Base-by-base conservation (phyloP, 2,113 vertebrate species). In the Tricholaema leucomelas region DNA sequence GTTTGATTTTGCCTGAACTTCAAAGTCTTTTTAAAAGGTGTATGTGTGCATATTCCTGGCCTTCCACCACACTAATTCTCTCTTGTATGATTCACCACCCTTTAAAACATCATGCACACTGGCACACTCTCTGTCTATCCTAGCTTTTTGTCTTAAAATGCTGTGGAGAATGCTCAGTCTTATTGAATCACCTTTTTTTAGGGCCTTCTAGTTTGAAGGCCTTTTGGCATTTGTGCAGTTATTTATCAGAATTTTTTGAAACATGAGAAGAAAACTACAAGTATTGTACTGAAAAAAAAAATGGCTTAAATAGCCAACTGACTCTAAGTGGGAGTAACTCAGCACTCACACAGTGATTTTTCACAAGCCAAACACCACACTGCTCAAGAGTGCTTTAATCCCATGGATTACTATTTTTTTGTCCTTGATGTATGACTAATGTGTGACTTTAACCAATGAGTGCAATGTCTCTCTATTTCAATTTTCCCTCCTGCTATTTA, bases 371-470 rank as follows among this genome's bases (percentile, higher is more conserved):
- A 72, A 40, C 27, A 24, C 11, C 27, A 5, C 33, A 1, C 6
- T 69, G 30, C 44, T 48, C 12, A 52, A 19, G 36, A 67, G 8
- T 9, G 14, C 38, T 77, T 72, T 78, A 18, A 31, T 23, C 14
- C n/a, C 42, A 52, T 40, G 31, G 36, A 27, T 66, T 25, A 3
- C 38, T 1, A 21, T 24, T 30, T 24, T 27, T 9, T 25, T 24
- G 23, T 19, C 10, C 21, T 23, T 0, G 2, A 21, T 36, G 12
- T 2, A 13, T n/a, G 55, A 7, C 8, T 40, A 46, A 42, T 5
- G 4, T 16, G 12, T 85, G 63, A 52, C 46, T 60, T 61, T 13
- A 79, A 56, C 25, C 46, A 54, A 17, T 14, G 10, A 61, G 42
- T 42, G 25, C 15, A 69, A 24, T 77, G 50, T 67, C 28, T 66